These are phyloP conservation scores for Cryptocheilus praepositus DNA, from an alignment of 2,888 invertebrate species.

Conservation along the genomic window DNA sequence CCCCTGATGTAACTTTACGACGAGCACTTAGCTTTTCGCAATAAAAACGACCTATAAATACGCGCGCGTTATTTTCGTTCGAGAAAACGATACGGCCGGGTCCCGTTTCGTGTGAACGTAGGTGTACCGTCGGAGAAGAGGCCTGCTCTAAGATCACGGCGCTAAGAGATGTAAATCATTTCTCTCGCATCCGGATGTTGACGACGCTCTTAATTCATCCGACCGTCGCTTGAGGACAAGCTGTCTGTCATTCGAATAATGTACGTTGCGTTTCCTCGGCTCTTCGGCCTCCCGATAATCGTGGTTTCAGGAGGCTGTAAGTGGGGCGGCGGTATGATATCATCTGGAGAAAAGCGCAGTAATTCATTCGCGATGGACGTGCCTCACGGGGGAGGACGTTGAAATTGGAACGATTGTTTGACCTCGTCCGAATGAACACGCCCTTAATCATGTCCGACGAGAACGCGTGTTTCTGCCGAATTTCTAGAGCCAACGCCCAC, in stretches of 20 bases:
- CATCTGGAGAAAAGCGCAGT: background rate
- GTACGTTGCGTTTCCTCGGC: background rate
- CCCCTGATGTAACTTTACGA: conserved; percentile 61
- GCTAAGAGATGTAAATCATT: conserved; percentile 43
- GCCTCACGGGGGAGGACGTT: background rate
- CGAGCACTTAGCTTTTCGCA: conserved; percentile 57
- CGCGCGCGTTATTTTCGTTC: conserved; percentile 56
- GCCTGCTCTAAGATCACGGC: background rate
- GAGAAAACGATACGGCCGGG: conserved; percentile 41
- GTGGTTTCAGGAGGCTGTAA: background rate
- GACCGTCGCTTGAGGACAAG: conserved; percentile 9
- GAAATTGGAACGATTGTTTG: background rate
- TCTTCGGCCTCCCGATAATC: background rate
- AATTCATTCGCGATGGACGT: background rate
- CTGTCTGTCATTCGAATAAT: conserved; percentile 27
- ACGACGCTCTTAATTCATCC: conserved; percentile 36
- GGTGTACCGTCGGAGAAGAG: conserved; percentile 25
- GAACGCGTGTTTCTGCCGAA: too few relatives aligned
- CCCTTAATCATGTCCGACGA: background rate
- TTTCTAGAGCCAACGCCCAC: too few relatives aligned
- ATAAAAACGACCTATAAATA: conserved; percentile 64
- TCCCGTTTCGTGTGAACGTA: conserved; percentile 18
- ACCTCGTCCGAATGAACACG: background rate
- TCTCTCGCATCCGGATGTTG: conserved; percentile 28
- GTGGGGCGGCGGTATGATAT: background rate